Conservation (phyloP, 1,140 invertebrate genomes). For the Reticulitermes speratus region DNA sequence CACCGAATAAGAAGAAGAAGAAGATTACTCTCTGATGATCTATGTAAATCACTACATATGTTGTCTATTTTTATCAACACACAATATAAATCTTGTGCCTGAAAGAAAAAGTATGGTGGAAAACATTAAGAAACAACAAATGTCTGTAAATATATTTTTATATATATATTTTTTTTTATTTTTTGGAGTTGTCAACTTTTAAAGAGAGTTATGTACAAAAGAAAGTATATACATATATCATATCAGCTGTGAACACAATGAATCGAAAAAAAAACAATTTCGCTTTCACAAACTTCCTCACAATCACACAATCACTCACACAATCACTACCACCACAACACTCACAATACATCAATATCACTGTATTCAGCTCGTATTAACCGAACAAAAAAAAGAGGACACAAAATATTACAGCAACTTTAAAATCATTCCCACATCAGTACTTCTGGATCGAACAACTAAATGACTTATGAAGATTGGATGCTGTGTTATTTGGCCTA, state of each 20-base stretch:
- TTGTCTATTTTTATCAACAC: too few relatives aligned
- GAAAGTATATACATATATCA: slow-evolving; percentile 47
- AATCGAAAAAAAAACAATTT: slow-evolving; percentile 40
- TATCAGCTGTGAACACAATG: slow-evolving; percentile 37
- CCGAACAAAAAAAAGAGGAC: background rate
- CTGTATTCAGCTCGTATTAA: background rate
- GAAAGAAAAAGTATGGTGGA: too few relatives aligned
- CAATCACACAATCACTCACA: background rate
- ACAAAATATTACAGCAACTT: background rate
- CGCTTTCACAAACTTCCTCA: slow-evolving; percentile 38
- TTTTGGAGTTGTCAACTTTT: background rate
- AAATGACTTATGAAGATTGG: too few relatives aligned
- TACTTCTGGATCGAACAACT: too few relatives aligned
- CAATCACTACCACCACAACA: background rate
- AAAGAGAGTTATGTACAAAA: slow-evolving; percentile 48
- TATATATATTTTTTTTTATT: slow-evolving; percentile 44
- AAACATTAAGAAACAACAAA: too few relatives aligned
- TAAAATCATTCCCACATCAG: background rate
- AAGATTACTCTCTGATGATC: too few relatives aligned
- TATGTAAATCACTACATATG: too few relatives aligned
- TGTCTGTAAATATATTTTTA: slow-evolving; percentile 46
- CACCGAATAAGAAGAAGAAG: too few relatives aligned
- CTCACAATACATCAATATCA: background rate
- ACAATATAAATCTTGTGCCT: too few relatives aligned
- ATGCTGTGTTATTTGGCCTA: too few relatives aligned